Conservation (phyloP, 2,113 vertebrate species). For the Anarhynchus alexandrinus region DNA sequence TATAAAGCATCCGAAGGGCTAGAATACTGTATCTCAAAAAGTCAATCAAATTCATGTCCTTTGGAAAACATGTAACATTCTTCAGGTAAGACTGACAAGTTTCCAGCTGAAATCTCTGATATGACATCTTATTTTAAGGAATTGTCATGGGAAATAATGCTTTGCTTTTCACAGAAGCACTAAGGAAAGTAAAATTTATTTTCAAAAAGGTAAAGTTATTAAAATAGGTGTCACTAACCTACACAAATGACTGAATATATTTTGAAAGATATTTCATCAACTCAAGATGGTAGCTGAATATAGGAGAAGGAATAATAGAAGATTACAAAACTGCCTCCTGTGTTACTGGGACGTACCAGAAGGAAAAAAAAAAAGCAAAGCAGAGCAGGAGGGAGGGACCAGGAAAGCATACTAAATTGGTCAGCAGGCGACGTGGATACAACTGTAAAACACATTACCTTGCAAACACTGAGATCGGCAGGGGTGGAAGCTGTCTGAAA, state of each 20-base stretch:
- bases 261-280: background rate
- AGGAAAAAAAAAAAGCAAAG: background rate
- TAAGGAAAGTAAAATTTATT: background rate
- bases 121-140: background rate
- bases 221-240: background rate
- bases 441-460: background rate
- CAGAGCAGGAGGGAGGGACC: background rate
- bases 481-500: background rate
- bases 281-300: background rate
- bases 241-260: background rate
- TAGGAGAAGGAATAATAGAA: background rate
- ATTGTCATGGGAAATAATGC: background rate
- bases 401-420: background rate
- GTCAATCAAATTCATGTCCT: background rate
- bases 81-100: background rate
- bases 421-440: background rate
- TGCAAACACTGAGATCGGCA: background rate
- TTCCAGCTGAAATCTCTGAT: background rate
- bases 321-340: background rate
- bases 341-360: background rate
- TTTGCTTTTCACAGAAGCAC: background rate
- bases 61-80: background rate
- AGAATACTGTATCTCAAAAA: background rate
- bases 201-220: background rate
- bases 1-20: background rate